These are phyloP conservation scores for Halictus rubicundus DNA, from an alignment of 1,140 invertebrate species.

Conservation along the genomic window DNA sequence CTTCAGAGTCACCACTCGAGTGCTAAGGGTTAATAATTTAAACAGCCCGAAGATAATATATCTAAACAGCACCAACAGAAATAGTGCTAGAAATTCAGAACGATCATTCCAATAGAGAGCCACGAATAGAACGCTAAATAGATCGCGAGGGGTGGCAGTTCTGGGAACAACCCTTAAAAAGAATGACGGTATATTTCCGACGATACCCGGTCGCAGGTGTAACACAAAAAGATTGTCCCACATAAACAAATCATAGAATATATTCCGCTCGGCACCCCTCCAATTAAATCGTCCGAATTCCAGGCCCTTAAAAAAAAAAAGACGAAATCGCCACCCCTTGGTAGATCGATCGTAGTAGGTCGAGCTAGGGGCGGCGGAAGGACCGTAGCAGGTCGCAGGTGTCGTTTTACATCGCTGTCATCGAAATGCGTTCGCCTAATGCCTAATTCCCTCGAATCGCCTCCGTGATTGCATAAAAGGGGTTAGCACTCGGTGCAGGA, in stretches of 20 bases:
- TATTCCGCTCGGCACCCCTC: neutral
- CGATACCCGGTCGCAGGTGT: no score
- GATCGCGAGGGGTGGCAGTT: neutral
- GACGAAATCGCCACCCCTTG: conserved; percentile 1
- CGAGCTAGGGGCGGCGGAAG: neutral
- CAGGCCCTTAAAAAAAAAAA: neutral
- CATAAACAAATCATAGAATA: no score
- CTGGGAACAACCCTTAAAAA: no score
- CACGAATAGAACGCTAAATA: neutral
- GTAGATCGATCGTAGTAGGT: no score
- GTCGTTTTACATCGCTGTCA: conserved; percentile 45
- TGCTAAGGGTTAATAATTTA: no score
- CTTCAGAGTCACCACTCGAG: no score
- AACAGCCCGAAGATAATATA: no score
- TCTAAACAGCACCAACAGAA: no score
- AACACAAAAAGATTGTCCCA: no score
- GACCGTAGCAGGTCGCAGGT: conserved; percentile 24
- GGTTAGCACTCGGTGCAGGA: neutral
- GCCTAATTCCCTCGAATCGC: conserved; percentile 6
- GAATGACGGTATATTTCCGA: no score
- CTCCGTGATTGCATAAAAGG: neutral
- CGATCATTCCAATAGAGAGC: no score
- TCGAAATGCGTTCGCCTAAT: conserved; percentile 5
- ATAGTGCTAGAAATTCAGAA: no score
- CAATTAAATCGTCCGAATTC: neutral